Evolutionary conservation across 2,797 vertebrate species (phyloP).

Genomic region (Pseudomugil gertrudae): DNA sequence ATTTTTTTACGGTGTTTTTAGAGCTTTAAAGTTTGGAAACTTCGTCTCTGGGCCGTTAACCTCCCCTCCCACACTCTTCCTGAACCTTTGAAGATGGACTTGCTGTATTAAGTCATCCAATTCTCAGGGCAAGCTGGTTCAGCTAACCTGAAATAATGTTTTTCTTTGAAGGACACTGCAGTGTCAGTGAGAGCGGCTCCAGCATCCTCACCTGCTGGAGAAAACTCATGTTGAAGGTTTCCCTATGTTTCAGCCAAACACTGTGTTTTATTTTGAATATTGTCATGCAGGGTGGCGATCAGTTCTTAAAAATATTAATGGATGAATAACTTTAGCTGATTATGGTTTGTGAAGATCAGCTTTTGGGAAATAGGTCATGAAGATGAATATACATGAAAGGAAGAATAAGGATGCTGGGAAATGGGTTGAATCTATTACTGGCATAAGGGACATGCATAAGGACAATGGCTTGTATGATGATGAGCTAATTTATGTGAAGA

Average conservation of each 20-base stretch:
- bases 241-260: conserved; percentile 2
- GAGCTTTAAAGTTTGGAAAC: not conserved
- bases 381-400: conserved; percentile 24
- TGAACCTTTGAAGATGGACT: conserved; percentile 26
- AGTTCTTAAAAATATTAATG: conserved; percentile 33
- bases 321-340: conserved; percentile 36
- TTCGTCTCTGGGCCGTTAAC: conserved; percentile 10
- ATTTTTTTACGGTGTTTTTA: not conserved
- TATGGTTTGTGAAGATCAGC: conserved; percentile 30
- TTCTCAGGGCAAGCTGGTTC: conserved; percentile 6
- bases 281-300: conserved; percentile 9
- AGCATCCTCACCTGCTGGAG: not conserved
- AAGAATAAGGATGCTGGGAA: conserved; percentile 15
- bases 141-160: conserved; percentile 42
- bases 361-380: conserved; percentile 9
- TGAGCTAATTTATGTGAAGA: conserved; percentile 42
- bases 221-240: conserved; percentile 6
- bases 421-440: conserved; percentile 10
- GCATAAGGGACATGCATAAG: conserved; percentile 6
- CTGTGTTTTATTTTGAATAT: conserved; percentile 26
- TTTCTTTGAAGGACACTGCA: conserved; percentile 43
- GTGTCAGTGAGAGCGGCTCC: conserved; percentile 10
- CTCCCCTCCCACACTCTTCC: conserved; percentile 6
- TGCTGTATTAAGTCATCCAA: conserved; percentile 15
- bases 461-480: conserved; percentile 4